Conservation (phyloP, 1,140 invertebrate species). For the Cheumatopsyche charites region DNA sequence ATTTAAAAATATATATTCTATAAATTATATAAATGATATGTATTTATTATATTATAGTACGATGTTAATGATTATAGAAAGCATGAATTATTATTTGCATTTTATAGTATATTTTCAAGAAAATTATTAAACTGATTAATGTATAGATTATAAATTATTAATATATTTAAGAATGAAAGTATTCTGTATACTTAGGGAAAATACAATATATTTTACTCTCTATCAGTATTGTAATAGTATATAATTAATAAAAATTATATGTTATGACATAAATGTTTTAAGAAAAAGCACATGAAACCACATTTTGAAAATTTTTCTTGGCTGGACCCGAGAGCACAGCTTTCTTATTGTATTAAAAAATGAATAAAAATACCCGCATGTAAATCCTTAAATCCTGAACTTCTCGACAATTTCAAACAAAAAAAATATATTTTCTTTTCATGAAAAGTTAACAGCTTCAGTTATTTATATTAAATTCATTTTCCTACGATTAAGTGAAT, state of each 20-base stretch:
- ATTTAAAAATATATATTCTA: constrained; percentile 8
- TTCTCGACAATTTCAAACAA: no score
- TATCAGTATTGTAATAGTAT: constrained; percentile 30
- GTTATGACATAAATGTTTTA: constrained; percentile 28
- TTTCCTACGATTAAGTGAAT: not conserved
- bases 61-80: constrained; percentile 26
- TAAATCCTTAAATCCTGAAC: not conserved
- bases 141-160: constrained; percentile 17
- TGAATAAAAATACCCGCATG: not conserved
- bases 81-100: constrained; percentile 9
- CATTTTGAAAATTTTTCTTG: constrained; percentile 12
- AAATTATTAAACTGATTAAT: constrained; percentile 10
- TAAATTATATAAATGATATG: constrained; percentile 10
- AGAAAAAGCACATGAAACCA: constrained; percentile 15
- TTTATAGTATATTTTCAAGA: constrained; percentile 14
- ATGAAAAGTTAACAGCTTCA: no score
- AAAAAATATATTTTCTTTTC: no score
- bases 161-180: constrained; percentile 25
- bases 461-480: no score
- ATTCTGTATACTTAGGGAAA: constrained; percentile 33
- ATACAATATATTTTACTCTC: constrained; percentile 30
- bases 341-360: constrained; percentile 4
- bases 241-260: constrained; percentile 15
- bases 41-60: constrained; percentile 16
- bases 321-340: constrained; percentile 28